Evolutionary conservation across 2,888 invertebrate genomes (phyloP).

Genomic region (Nyleta sp.): DNA sequence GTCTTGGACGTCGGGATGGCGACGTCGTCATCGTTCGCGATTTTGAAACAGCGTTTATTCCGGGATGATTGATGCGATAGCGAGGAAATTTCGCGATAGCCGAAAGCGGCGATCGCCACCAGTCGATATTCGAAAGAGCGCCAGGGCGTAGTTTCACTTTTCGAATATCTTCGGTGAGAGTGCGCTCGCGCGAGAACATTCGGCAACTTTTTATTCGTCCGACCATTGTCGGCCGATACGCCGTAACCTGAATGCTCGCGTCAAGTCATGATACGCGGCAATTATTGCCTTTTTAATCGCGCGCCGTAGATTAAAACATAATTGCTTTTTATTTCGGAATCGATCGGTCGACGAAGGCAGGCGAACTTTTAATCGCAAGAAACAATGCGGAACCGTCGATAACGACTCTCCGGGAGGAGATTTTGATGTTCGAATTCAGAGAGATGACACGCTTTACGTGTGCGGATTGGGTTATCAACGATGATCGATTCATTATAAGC

Average conservation of each 20-base stretch:
- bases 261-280: conserved; percentile 56
- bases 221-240: conserved; percentile 46
- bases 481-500: too few relatives aligned
- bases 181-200: conserved; percentile 64
- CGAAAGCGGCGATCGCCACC: conserved; percentile 33
- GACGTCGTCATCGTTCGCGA: background rate
- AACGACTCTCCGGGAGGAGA: too few relatives aligned
- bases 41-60: conserved; percentile 18
- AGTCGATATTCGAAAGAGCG: conserved; percentile 66
- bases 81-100: conserved; percentile 24
- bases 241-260: conserved; percentile 49
- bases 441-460: too few relatives aligned
- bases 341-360: conserved; percentile 3
- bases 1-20: too few relatives aligned
- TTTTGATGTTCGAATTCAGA: too few relatives aligned
- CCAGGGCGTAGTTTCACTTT: conserved; percentile 75
- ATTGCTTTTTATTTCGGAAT: conserved; percentile 52
- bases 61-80: conserved; percentile 44
- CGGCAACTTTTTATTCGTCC: conserved; percentile 53
- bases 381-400: too few relatives aligned
- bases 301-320: conserved; percentile 41
- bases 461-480: too few relatives aligned
- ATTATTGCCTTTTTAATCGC: conserved; percentile 48
- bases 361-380: background rate
- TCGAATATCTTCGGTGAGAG: conserved; percentile 80